Percentiles rank a stretch among this genome's conserved stretches.
These are phyloP conservation scores for Hafferia zeledoni DNA, from an alignment of 2,797 vertebrate genomes.

Conservation along the genomic window DNA sequence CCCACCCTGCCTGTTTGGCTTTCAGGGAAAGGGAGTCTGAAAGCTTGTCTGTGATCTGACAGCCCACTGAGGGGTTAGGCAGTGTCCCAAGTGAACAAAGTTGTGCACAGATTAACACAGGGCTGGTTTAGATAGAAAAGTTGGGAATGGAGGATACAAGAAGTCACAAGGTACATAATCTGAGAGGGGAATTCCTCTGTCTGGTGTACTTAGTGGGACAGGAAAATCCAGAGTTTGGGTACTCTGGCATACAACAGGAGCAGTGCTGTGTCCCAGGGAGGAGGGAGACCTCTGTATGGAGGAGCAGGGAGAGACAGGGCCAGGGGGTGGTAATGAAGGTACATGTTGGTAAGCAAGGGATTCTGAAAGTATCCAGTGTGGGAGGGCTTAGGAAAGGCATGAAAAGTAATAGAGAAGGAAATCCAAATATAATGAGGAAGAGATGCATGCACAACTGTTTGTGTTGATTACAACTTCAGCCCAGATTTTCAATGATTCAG, in stretches of 20 bases:
- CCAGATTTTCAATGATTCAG: neutral
- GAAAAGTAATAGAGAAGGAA: neutral
- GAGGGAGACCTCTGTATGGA: neutral
- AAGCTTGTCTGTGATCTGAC: neutral
- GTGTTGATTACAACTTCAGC: neutral
- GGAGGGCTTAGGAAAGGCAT: neutral
- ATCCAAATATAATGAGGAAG: neutral
- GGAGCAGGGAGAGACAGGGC: neutral
- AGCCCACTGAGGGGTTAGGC: neutral
- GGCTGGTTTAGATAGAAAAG: neutral
- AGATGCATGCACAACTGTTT: neutral
- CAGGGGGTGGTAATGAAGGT: neutral
- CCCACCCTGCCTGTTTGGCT: neutral
- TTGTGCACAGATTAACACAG: neutral
- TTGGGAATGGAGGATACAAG: neutral
- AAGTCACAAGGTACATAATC: neutral
- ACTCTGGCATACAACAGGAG: neutral
- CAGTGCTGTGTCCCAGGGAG: neutral
- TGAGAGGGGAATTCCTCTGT: neutral
- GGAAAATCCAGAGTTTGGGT: neutral
- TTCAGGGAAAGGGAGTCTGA: neutral
- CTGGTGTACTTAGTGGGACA: neutral
- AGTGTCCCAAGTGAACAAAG: neutral
- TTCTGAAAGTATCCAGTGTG: neutral
- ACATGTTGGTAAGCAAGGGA: neutral